Evolutionary conservation across 2,888 invertebrate species (phyloP), one percentile per base, ranked within the genome.

Genomic region (Crepidodera aurea): DNA sequence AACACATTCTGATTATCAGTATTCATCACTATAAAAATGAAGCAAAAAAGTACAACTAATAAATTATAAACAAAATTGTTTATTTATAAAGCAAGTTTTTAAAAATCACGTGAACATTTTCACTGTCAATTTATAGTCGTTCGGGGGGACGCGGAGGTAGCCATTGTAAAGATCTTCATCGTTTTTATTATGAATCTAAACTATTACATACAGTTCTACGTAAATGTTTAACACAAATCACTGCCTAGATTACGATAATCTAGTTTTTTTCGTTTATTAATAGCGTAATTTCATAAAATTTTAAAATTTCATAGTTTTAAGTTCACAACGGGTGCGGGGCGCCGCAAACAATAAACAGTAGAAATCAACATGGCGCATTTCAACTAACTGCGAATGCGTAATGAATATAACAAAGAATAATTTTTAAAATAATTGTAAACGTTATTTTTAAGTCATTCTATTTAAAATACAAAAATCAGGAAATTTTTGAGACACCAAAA

Each of bases 51-150:
- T 18, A 15, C 15, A 56, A 10, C 16, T 22, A 19, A 55, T 46
- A 48, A 32, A 34, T 12, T 3, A 56, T 42, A 54, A 56, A 44
- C 48, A 25, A 25, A 10, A 50, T 12, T 44, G 57, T 50, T 50
- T 48, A 48, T 57, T 27, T 19, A 48, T 15, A n/a, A 32, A 39
- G 27, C 25, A 2, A 57, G 37, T 48, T 25, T 54, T 63, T 67
- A 72, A 77, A 75, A 72, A 78, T 79, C 79, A 80, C 78, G 79
- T 79, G 79, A 81, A 81, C 77, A 76, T 76, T 71, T 84, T 82
- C 85, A 84, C 85, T 86, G 86, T 86, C 86, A 86, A 81, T 83
- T 84, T 85, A 84, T 84, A 84, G 63, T 83, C 84, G 84, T 84
- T 84, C 85, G 84, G 86, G 86, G 87, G 71, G 73, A 73, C 73